These are phyloP conservation scores for Phalangium opilio DNA, from an alignment of 2,888 invertebrate genomes.

Conservation along the genomic window DNA sequence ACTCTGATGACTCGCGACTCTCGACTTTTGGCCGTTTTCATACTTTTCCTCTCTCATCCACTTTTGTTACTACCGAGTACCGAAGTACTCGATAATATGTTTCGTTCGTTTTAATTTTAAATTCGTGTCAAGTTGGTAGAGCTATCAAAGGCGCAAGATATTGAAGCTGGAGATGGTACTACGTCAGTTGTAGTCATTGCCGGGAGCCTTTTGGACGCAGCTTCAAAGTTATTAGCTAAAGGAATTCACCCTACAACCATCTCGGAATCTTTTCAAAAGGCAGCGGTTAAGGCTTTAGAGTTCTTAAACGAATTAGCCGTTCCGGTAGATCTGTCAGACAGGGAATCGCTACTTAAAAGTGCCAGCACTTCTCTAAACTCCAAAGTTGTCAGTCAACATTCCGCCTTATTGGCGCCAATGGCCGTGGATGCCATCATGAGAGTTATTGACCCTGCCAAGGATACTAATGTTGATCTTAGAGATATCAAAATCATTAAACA, in stretches of 20 bases:
- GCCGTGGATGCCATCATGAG: constrained; percentile 93
- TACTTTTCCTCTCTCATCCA: no score
- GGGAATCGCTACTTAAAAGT: constrained; percentile 72
- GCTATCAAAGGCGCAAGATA: constrained; percentile 92
- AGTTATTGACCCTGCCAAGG: constrained; percentile 55
- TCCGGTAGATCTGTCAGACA: constrained; percentile 68
- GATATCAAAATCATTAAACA: constrained; percentile 96
- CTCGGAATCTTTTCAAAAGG: constrained; percentile 90
- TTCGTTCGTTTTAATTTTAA: constrained; percentile 26
- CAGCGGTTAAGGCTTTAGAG: constrained; percentile 48
- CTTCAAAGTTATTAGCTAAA: constrained; percentile 74
- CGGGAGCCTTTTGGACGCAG: constrained; percentile 85
- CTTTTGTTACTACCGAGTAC: no score
- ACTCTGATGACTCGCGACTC: no score
- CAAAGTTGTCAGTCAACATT: constrained; percentile 95
- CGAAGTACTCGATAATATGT: no score
- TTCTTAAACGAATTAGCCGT: constrained; percentile 62
- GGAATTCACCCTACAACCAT: constrained; percentile 94
- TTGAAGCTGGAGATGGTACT: constrained; percentile 98
- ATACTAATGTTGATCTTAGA: constrained; percentile 64
- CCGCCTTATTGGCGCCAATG: constrained; percentile 82
- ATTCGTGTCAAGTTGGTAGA: constrained; percentile 99
- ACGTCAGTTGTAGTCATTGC: constrained; percentile 97
- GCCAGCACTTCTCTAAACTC: constrained; percentile 97
- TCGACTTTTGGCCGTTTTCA: no score